phyloP scores from a whole-genome alignment of 2,113 vertebrate genomes.

The Dicerorhinus sumatrensis region DNA sequence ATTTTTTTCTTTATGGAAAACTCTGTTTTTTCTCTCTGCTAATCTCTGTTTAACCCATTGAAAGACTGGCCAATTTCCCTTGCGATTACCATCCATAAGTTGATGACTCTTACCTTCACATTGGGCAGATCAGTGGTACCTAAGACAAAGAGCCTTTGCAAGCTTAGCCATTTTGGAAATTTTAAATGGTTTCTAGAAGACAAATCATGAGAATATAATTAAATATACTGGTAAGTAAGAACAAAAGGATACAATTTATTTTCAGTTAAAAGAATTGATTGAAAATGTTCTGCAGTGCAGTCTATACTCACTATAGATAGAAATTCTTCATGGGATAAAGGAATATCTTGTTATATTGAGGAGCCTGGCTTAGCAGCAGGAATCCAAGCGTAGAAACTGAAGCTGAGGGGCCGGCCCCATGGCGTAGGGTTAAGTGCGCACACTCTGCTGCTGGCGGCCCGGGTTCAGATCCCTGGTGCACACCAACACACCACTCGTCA shows the following conservation, averaged over 20 bases:
- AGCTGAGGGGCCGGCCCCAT: not conserved
- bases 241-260: not conserved
- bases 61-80: not conserved
- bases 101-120: not conserved
- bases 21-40: not conserved
- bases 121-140: not conserved
- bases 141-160: not conserved
- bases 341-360: not conserved
- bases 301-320: not conserved
- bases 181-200: constrained; percentile 8
- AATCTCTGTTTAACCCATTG: not conserved
- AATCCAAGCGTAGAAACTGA: not conserved
- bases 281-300: not conserved
- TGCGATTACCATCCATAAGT: not conserved
- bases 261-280: not conserved
- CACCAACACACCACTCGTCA: too few species aligned
- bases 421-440: too few species aligned
- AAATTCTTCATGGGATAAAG: not conserved
- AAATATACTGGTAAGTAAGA: not conserved
- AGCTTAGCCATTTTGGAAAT: not conserved
- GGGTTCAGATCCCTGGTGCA: too few species aligned
- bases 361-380: not conserved
- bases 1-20: constrained; percentile 30
- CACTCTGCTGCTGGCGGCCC: too few species aligned
- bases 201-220: not conserved